phyloP scores from a whole-genome alignment of 1,140 invertebrate genomes.

The Apis florea region DNA sequence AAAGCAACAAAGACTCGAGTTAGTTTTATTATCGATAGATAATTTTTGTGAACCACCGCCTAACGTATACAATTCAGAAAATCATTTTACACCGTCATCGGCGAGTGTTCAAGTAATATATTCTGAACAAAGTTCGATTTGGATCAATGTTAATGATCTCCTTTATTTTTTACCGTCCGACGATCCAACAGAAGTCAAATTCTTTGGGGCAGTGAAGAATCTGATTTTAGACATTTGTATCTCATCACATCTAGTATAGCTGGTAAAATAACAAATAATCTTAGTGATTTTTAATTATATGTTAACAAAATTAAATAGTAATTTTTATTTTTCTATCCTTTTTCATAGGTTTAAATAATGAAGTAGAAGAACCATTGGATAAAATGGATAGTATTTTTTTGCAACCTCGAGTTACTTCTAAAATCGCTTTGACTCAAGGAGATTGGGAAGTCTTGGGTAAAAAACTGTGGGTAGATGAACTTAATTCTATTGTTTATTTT shows the following conservation, averaged over 20 bases:
- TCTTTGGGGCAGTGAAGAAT: constrained; percentile 96
- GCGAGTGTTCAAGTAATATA: constrained; percentile 85
- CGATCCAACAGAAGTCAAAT: constrained; percentile 83
- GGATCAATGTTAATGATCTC: constrained; percentile 96
- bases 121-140: constrained; percentile 87
- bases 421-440: constrained; percentile 88
- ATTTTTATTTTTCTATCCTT: not conserved
- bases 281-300: not conserved
- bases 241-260: constrained; percentile 84
- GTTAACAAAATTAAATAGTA: not conserved
- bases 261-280: constrained; percentile 57
- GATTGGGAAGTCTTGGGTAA: constrained; percentile 91
- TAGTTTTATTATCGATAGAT: constrained; percentile 86
- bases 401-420: constrained; percentile 83
- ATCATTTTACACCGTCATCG: constrained; percentile 80
- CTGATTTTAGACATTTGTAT: constrained; percentile 95
- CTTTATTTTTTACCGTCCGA: constrained; percentile 89
- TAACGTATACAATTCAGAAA: constrained; percentile 80
- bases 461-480: constrained; percentile 89
- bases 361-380: constrained; percentile 78
- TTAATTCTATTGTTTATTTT: constrained; percentile 89
- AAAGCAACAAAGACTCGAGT: constrained; percentile 89
- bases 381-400: constrained; percentile 80
- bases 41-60: constrained; percentile 87
- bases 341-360: constrained; percentile 77